A percentile compares a stretch with the other conserved stretches of the same genome.
phyloP scores from a whole-genome alignment of 2,797 vertebrate species.

The Pseudochirops corinnae region DNA sequence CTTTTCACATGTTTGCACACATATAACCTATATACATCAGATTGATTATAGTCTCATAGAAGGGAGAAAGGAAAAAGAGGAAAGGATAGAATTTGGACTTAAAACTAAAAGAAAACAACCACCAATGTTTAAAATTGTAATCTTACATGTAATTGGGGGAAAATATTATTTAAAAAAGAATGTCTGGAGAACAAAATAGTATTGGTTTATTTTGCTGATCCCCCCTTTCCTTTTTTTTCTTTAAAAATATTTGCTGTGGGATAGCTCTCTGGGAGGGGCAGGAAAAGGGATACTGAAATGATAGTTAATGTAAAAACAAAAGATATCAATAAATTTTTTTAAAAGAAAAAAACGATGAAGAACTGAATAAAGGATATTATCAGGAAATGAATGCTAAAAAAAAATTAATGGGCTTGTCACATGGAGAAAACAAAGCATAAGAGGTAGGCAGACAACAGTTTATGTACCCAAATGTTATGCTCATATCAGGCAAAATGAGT shows the following conservation, averaged over 20 bases:
- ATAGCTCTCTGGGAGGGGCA: not conserved
- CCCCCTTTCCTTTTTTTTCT: not conserved
- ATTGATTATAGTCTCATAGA: not conserved
- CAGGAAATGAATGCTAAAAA: not conserved
- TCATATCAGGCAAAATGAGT: not conserved
- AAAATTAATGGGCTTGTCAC: not conserved
- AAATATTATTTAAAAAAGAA: not conserved
- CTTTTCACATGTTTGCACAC: not conserved
- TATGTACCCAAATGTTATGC: not conserved
- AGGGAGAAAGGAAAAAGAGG: not conserved
- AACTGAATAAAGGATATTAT: not conserved
- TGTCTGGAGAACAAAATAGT: not conserved
- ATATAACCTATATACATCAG: not conserved
- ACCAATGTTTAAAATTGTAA: not conserved
- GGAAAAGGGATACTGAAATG: not conserved
- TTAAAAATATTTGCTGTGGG: not conserved
- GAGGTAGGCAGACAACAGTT: not conserved
- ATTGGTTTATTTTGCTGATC: not conserved
- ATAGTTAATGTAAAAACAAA: not conserved
- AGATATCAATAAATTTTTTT: not conserved
- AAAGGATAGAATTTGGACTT: not conserved
- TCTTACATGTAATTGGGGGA: too few relatives aligned
- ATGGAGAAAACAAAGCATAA: not conserved
- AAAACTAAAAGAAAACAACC: not conserved
- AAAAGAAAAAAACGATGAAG: not conserved